These are phyloP conservation scores for Cryptoblepharus egeriae DNA, from an alignment of 2,797 vertebrate genomes.

Conservation along the genomic window DNA sequence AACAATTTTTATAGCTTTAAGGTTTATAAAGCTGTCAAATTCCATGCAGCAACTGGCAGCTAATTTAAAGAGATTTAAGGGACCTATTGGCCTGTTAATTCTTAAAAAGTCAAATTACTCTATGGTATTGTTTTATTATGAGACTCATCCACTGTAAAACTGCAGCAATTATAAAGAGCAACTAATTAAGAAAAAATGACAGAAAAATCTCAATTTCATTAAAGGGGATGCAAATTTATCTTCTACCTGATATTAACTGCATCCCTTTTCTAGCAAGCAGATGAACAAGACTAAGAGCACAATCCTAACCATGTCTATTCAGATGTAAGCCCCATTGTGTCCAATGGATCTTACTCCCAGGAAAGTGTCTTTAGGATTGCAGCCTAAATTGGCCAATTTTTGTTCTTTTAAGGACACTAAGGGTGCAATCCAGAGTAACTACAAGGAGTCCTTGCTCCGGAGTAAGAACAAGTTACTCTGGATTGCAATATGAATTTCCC, in stretches of 20 bases:
- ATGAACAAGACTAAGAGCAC: too few species aligned
- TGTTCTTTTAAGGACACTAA: too few species aligned
- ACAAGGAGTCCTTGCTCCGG: too few species aligned
- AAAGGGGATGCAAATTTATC: constrained; percentile 15
- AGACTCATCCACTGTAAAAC: not conserved
- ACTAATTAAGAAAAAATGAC: not conserved
- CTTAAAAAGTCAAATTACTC: not conserved
- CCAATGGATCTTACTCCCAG: too few species aligned
- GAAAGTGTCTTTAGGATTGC: too few species aligned
- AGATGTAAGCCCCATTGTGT: too few species aligned
- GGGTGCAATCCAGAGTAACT: too few species aligned
- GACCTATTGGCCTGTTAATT: not conserved
- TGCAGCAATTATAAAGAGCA: not conserved
- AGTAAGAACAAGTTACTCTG: too few species aligned
- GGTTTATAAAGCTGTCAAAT: constrained; percentile 3
- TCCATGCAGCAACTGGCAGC: not conserved
- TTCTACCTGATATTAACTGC: not conserved
- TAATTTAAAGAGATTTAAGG: constrained; percentile 11
- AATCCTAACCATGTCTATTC: too few species aligned
- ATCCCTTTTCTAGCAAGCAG: not conserved
- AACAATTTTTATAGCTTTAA: constrained; percentile 13
- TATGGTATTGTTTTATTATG: not conserved
- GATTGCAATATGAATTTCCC: too few species aligned
- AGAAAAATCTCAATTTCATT: constrained; percentile 4
- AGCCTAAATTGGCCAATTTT: too few species aligned